Conservation (phyloP, 2,797 vertebrate species). For the Halcyon badia region DNA sequence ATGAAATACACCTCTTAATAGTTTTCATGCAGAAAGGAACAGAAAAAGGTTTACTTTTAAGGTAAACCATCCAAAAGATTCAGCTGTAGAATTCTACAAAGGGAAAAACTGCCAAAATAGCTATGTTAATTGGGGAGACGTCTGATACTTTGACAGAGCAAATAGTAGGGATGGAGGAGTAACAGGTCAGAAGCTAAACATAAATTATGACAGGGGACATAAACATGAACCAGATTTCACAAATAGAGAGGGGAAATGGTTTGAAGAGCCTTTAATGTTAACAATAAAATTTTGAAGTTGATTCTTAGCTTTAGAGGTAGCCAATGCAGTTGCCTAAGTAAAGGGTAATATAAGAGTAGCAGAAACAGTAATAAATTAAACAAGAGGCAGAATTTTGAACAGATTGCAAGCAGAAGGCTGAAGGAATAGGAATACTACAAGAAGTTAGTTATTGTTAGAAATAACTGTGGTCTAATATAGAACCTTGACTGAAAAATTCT, state of each 20-base stretch:
- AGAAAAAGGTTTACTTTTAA: not conserved
- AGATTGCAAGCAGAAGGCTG: constrained; percentile 24
- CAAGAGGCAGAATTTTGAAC: constrained; percentile 25
- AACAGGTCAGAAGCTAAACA: constrained; percentile 59
- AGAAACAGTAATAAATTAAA: constrained; percentile 47
- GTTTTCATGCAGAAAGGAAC: not conserved
- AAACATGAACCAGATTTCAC: constrained; percentile 65
- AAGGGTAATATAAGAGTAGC: constrained; percentile 43
- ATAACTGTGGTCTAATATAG: not conserved
- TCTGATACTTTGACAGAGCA: constrained; percentile 43
- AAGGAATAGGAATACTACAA: not conserved
- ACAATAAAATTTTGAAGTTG: constrained; percentile 65
- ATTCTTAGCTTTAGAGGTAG: constrained; percentile 49
- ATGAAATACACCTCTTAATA: not conserved
- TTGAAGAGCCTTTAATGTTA: constrained; percentile 66
- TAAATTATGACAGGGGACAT: constrained; percentile 56
- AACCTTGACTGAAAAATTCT: not conserved
- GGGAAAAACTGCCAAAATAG: not conserved
- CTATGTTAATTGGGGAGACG: constrained; percentile 15
- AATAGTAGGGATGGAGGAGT: constrained; percentile 25
- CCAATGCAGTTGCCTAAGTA: not conserved
- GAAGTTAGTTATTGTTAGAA: not conserved
- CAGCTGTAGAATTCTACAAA: not conserved
- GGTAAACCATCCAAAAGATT: not conserved
- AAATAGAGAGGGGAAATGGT: constrained; percentile 58